Conservation (phyloP, 2,888 invertebrate genomes). For the Ectropis crepuscularia region DNA sequence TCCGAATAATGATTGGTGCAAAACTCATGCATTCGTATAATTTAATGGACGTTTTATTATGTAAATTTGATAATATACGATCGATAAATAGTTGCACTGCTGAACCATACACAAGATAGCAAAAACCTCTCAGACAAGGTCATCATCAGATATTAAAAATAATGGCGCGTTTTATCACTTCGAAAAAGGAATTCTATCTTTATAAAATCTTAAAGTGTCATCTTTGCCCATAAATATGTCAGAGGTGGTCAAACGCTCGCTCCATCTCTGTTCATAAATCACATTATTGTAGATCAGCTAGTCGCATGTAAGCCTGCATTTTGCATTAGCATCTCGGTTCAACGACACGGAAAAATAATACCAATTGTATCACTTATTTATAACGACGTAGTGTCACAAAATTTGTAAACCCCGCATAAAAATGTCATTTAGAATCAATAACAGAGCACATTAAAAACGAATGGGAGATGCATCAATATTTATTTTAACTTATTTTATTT, state of each 20-base stretch:
- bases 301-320: slow-evolving; percentile 1
- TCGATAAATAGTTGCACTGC: not conserved
- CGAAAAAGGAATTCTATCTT: slow-evolving; percentile 8
- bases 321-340: slow-evolving; percentile 21
- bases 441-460: slow-evolving; percentile 36
- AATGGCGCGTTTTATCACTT: slow-evolving; percentile 8
- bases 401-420: slow-evolving; percentile 42
- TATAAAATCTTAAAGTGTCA: slow-evolving; percentile 22
- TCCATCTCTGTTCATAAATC: slow-evolving; percentile 11
- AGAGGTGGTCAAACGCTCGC: slow-evolving; percentile 14
- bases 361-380: slow-evolving; percentile 34
- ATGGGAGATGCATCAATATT: slow-evolving; percentile 27
- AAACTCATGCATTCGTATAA: not conserved
- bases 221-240: slow-evolving; percentile 17
- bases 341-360: slow-evolving; percentile 10
- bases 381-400: slow-evolving; percentile 37
- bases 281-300: slow-evolving; percentile 9
- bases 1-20: too few species aligned
- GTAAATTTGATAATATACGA: too few species aligned
- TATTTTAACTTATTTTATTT: slow-evolving; percentile 27
- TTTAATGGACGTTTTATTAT: not conserved
- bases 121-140: slow-evolving; percentile 13
- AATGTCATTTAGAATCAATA: slow-evolving; percentile 43
- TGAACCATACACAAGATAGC: slow-evolving; percentile 5
- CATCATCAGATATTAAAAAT: slow-evolving; percentile 13